Evolutionary conservation across 2,797 vertebrate species (phyloP).

Genomic region (Oryzias dopingdopingensis): DNA sequence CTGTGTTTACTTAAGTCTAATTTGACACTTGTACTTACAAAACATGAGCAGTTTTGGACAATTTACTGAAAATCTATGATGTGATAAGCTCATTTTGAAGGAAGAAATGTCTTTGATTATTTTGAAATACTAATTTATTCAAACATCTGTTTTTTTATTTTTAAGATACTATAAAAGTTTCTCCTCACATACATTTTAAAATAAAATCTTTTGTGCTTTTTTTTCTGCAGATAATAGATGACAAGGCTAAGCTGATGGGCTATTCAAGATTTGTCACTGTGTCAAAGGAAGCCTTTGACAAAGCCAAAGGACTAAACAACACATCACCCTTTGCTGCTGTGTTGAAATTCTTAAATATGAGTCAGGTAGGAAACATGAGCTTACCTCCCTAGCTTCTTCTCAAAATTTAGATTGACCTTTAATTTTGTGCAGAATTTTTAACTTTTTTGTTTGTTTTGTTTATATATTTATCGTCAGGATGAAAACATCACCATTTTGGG

Average conservation of each 20-base stretch:
- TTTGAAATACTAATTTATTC: too few relatives aligned
- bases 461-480: constrained; percentile 47
- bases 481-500: constrained; percentile 51
- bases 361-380: constrained; percentile 38
- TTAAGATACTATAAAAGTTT: too few relatives aligned
- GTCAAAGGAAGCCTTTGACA: constrained; percentile 57
- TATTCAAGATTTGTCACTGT: constrained; percentile 37
- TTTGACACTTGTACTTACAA: too few relatives aligned
- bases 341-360: constrained; percentile 54
- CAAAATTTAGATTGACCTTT: neutral
- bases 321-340: constrained; percentile 24
- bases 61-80: neutral
- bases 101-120: too few relatives aligned
- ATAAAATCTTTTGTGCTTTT: neutral
- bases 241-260: rapidly evolving
- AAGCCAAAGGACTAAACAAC: rapidly evolving
- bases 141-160: too few relatives aligned
- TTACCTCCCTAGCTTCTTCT: neutral
- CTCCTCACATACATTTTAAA: neutral
- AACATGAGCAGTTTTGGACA: too few relatives aligned
- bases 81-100: neutral
- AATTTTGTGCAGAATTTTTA: neutral
- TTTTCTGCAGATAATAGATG: constrained; percentile 53
- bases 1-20: too few relatives aligned
- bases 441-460: neutral